These are phyloP conservation scores for Dallia pectoralis DNA, from an alignment of 2,797 vertebrate species.

Conservation along the genomic window DNA sequence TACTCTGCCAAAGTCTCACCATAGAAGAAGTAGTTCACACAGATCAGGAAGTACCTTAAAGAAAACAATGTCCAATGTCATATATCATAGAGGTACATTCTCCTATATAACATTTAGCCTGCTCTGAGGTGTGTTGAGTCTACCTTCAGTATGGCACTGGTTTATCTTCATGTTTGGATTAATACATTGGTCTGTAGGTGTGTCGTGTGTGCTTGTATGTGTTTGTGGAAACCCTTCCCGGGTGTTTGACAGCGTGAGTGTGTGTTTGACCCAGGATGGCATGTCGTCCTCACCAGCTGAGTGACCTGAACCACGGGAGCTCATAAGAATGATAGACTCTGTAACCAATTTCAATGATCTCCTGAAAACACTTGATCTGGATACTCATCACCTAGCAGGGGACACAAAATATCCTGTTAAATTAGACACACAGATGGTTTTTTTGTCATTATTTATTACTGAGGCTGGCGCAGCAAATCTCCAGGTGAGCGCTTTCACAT, in stretches of 20 bases:
- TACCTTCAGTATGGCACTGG: constrained; percentile 67
- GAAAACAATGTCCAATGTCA: background rate
- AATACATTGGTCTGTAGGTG: constrained; percentile 23
- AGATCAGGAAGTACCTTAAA: constrained; percentile 92
- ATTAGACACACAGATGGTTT: background rate
- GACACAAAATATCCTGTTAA: constrained; percentile 1
- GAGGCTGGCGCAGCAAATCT: too few species aligned
- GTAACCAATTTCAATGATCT: constrained; percentile 97
- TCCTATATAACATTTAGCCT: constrained; percentile 16
- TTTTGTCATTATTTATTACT: too few species aligned
- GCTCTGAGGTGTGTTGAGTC: constrained; percentile 33
- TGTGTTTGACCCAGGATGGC: background rate
- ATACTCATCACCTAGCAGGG: constrained; percentile 85
- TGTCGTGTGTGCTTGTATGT: constrained; percentile 21
- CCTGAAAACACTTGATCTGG: constrained; percentile 97
- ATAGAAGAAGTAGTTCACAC: constrained; percentile 99
- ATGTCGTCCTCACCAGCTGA: constrained; percentile 86
- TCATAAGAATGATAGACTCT: constrained; percentile 95
- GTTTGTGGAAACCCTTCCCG: background rate
- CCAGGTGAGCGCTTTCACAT: too few species aligned
- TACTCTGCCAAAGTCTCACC: constrained; percentile 97
- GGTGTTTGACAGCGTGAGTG: background rate
- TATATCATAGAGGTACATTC: background rate
- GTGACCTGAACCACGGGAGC: constrained; percentile 93
- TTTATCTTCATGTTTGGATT: constrained; percentile 61